phyloP scores from a whole-genome alignment of 2,797 vertebrate species.

The Chaunax sp. region DNA sequence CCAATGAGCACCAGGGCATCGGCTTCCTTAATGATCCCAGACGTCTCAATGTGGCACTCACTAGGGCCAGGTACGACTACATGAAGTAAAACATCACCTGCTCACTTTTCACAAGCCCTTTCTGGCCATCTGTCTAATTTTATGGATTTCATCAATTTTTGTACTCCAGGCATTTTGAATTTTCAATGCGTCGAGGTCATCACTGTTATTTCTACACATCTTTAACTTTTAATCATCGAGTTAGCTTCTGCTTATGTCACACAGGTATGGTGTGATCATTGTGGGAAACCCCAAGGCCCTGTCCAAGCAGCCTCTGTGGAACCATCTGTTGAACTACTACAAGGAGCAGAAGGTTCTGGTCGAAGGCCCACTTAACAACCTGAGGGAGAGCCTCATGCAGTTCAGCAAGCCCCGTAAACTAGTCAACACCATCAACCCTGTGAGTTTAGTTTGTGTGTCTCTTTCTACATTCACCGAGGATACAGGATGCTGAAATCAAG shows the following conservation, averaged over 20 bases:
- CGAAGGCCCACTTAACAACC: constrained; percentile 97
- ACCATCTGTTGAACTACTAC: constrained; percentile 98
- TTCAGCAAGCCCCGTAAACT: constrained; percentile 99
- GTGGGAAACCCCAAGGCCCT: constrained; percentile 98
- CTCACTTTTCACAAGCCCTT: too few relatives aligned
- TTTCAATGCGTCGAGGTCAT: background rate
- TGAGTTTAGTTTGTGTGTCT: constrained; percentile 85
- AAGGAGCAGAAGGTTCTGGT: constrained; percentile 99
- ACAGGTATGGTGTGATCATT: constrained; percentile 96
- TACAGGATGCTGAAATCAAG: constrained; percentile 2
- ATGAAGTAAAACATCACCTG: background rate
- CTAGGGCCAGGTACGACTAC: constrained; percentile 91
- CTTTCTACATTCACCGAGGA: background rate
- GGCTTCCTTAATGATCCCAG: constrained; percentile 97
- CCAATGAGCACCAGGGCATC: constrained; percentile 98
- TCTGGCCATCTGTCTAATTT: background rate
- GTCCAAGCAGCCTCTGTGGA: constrained; percentile 98
- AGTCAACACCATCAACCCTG: constrained; percentile 98
- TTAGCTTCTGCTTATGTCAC: background rate
- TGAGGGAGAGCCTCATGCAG: constrained; percentile 98
- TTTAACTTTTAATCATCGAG: background rate
- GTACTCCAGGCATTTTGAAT: background rate
- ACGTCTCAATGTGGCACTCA: constrained; percentile 96
- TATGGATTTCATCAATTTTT: background rate
- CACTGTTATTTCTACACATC: background rate